Base-by-base conservation (phyloP, 2,888 invertebrate species). In the Andrena bicolor region DNA sequence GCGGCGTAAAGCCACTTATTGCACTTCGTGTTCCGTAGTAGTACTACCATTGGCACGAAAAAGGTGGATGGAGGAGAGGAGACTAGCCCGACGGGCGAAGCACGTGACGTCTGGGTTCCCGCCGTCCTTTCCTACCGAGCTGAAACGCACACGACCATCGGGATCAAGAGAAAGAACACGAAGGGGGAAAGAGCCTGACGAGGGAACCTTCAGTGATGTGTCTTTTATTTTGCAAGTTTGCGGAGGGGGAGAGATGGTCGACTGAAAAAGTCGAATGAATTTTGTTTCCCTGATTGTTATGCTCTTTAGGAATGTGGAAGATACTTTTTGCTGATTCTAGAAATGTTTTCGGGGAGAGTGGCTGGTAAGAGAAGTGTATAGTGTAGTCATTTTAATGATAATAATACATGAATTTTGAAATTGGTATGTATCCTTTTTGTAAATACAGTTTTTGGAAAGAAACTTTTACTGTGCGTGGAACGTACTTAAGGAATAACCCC, bases 61-160 rank as follows among this genome's bases (percentile, higher is more conserved):
- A 63, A 56, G 58, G 35, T 35, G 70, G 58, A 68, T 51, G 10
- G 53, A 72, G 32, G 63, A 60, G 63, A n/a, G 68, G 49, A 60
- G 58, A 41, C 58, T 26, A 56, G 63, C 41, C 30, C 79, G 86
- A 74, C 83, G 88, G 77, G 81, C 87, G 88, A 88, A 89, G 86
- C 91, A 90, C 91, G 90, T 90, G 90, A 90, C 84, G 91, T 91
- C 91, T 91, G 91, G 89, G 72, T 81, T 87, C 84, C 86, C 86
- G 86, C 75, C 86, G 87, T 90, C 88, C 88, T 90, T 90, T 85
- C 87, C 80, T 82, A 74, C 78, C 77, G 68, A 26, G n/a, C 65
- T 26, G 58, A 66, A 64, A 60, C 75, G 28, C 56, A 16, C 48
- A 58, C 63, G 30, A 48, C 28, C 26, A 5, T 65, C 66, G 41